Base-by-base conservation (phyloP, 2,797 vertebrate species). In the Chiroxiphia lanceolata region DNA sequence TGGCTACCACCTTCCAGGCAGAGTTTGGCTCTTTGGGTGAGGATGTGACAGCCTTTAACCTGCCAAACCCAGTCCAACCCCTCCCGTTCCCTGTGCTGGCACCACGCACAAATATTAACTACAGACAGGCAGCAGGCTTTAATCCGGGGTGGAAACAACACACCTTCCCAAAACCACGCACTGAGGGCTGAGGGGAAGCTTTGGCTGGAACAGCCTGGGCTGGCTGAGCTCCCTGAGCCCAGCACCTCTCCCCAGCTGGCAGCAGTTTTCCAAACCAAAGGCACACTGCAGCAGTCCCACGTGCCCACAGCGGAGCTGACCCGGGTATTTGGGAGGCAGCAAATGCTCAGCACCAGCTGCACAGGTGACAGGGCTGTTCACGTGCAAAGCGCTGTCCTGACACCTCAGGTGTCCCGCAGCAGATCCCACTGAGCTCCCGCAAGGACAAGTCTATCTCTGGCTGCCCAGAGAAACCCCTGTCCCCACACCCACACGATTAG, bases 1-100 rank as follows among this genome's bases (percentile, higher is more conserved):
- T 51, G 50, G 50, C 47, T 72, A 53, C 23, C 36, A 26, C 10
- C 48, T 67, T 45, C 51, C 65, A 90, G 40, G 15, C 79, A 74
- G 38, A 53, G 44, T 31, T 88, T 15, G 61, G 33, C 33, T 16
- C n/a, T 25, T 63, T 16, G 4, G 17, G 2, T 7, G 9, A 91
- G 50, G 40, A 69, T 18, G 40, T 0, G 3, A 14, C 6, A 70
- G 83, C 44, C 72, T 70, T n/a, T 22, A 51, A 54, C 67, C 3
- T 9, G 21, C 23, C 40, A 40, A 79, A 56, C 0, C 0, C 0
- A 0, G n/a, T 25, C 67, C 0, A 5, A 33, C 1, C 9, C 20
- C 36, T 82, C 18, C 4, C 1, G 10, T 17, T 57, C 26, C 57
- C 70, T 34, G 27, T 1, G 5, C 53, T 60, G 33, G 48, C 11